Evolutionary conservation across 1,140 invertebrate genomes (phyloP), one percentile per base, ranked within the genome.

Genomic region (Drosophila subpulchrella): DNA sequence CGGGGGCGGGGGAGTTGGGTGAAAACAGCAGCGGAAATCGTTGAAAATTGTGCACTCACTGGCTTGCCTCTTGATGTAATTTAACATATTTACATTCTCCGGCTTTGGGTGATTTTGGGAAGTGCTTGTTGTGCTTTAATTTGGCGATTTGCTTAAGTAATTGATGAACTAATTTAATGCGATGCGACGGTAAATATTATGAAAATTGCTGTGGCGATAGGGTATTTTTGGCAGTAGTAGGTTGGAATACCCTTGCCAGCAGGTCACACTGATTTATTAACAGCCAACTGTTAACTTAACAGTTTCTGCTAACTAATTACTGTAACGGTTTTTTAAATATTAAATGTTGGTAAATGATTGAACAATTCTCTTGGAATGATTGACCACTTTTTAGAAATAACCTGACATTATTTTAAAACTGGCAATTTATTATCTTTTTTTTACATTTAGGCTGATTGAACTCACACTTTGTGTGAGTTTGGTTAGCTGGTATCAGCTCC

Each of bases 31-130:
- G 8, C 27, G 30, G 20, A 36, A 36, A 12, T 17, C 15, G 2
- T 20, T 36, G 11, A 2, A 7, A 8, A 36, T 53, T 36, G 4
- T 15, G 6, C 7, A 82, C 85, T 85, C 77, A 91, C 90, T 91
- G 54, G 85, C 88, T 61, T 89, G 90, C 84, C 88, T 84, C 50
- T 91, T 91, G 13, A 91, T 88, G 74, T 91, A 91, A 46, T 91
- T 91, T 24, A 91, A 54, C 90, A 91, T 91, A 46, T 82, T 89
- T 58, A 78, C 80, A 86, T 91, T 81, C 60, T 88, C 42, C 53
- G 66, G 68, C 66, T 11, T 71, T 65, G 17, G 27, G 34, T 44
- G 48, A 34, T 27, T 53, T 10, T 30, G 41, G n/a, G 38, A 44
- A 47, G 4, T 46, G 54, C 10, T 36, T 44, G 7, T 54, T 61